Evolutionary conservation across 2,797 vertebrate species (phyloP), one percentile per base, ranked within the genome.

Genomic region (Xyrichtys novacula): DNA sequence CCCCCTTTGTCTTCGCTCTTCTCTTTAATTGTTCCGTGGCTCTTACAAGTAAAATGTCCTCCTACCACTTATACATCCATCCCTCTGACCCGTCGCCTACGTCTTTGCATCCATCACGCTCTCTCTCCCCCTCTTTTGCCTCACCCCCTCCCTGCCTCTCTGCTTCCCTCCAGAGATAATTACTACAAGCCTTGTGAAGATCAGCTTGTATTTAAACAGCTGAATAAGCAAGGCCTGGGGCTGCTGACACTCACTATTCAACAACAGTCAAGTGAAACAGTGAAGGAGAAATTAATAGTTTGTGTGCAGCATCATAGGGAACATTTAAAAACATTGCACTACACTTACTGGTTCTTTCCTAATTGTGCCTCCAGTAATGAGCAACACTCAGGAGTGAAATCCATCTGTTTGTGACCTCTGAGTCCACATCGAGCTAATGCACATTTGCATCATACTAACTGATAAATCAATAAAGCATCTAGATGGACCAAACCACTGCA

Each of bases 161-260:
- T 16, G 44, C 67, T 58, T 72, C 71, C 73, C 76, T 81, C 71
- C 60, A 71, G 55, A 87, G 89, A 90, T 92, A 91, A 92, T 92
- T 91, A 91, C 90, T 81, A 85, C 90, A 89, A 71, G 86, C 83
- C 74, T 82, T 73, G 74, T 75, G 61, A 91, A 91, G 85, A 92
- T 90, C 83, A 89, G 81, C 85, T 88, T 91, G 88, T 91, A 90
- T 93, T 92, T 91, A 89, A 93, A 89, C 84, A 91, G 90, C 90
- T 90, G 90, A 91, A 88, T 89, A 92, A 88, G 88, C 87, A 85
- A 68, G 78, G 76, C 71, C 64, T 3, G 29, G 44, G 69, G 81
- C 66, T 87, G 85, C 87, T 88, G 85, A 88, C 81, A 80, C 73
- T 81, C 78, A 69, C 74, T 72, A 56, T 85, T 87, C 74, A 87